These are phyloP conservation scores for Myotis myotis DNA, from an alignment of 2,797 vertebrate species.

Conservation along the genomic window DNA sequence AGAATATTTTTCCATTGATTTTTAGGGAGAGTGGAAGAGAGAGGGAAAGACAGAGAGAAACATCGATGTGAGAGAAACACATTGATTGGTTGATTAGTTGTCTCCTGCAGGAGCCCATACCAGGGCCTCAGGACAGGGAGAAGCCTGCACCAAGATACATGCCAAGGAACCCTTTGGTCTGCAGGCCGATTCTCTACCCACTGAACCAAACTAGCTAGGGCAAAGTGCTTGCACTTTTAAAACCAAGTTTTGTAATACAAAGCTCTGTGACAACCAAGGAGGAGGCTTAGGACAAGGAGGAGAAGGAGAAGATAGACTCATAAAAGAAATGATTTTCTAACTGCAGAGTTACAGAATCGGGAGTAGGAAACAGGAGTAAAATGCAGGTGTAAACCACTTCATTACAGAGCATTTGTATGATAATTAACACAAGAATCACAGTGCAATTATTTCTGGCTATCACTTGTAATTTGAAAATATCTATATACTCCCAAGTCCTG, in stretches of 20 bases:
- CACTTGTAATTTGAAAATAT: background rate
- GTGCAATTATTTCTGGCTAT: constrained; percentile 3
- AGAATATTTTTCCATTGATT: too few relatives aligned
- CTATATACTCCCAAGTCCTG: background rate
- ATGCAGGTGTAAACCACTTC: background rate
- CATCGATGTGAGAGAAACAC: too few relatives aligned
- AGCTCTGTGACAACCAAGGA: background rate
- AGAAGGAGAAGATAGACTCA: background rate
- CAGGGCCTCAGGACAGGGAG: too few relatives aligned
- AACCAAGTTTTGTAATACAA: background rate
- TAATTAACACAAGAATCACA: background rate
- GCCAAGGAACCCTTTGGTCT: too few relatives aligned
- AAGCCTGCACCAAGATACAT: too few relatives aligned
- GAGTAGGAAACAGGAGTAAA: background rate
- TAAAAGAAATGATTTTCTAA: background rate
- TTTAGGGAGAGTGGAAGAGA: too few relatives aligned
- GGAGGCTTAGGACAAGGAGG: too few relatives aligned
- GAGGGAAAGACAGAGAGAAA: too few relatives aligned
- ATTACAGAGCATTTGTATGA: background rate
- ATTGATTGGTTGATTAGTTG: too few relatives aligned
- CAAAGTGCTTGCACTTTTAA: background rate
- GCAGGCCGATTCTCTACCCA: too few relatives aligned
- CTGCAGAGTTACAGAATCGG: background rate
- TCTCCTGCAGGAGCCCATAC: too few relatives aligned
- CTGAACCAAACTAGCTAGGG: too few relatives aligned